These are phyloP conservation scores for Harpalus rufipes DNA, from an alignment of 2,888 invertebrate species.

Conservation along the genomic window DNA sequence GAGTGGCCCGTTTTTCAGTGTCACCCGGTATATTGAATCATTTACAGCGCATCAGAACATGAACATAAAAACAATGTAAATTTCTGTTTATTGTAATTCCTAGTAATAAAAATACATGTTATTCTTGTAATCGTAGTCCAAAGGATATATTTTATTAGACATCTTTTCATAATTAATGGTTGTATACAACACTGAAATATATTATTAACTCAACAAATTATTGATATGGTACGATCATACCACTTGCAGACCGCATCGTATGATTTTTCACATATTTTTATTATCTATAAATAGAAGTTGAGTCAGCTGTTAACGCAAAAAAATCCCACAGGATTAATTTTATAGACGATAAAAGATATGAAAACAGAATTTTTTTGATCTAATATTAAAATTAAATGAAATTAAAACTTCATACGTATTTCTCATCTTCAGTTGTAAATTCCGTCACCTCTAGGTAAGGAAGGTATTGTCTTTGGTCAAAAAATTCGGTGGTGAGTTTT, in stretches of 20 bases:
- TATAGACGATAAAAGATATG: not conserved
- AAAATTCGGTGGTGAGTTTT: no score
- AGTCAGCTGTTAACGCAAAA: not conserved
- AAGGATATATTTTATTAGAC: not conserved
- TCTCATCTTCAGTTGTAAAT: no score
- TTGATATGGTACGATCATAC: not conserved
- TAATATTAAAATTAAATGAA: no score
- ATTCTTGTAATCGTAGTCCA: not conserved
- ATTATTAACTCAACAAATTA: not conserved
- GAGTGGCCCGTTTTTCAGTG: no score
- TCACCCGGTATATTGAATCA: not conserved
- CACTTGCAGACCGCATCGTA: not conserved
- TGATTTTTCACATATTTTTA: not conserved
- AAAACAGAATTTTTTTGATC: not conserved
- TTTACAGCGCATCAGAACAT: not conserved
- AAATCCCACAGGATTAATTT: not conserved
- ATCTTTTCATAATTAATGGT: constrained; percentile 22
- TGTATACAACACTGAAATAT: not conserved
- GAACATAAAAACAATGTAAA: constrained; percentile 4
- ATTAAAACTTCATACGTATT: no score
- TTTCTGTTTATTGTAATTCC: not conserved
- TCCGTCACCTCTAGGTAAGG: no score
- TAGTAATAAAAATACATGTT: not conserved
- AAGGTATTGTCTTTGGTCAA: no score
- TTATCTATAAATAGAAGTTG: constrained; percentile 37